phyloP scores from a whole-genome alignment of 2,113 vertebrate species.

The Nannospalax galili region DNA sequence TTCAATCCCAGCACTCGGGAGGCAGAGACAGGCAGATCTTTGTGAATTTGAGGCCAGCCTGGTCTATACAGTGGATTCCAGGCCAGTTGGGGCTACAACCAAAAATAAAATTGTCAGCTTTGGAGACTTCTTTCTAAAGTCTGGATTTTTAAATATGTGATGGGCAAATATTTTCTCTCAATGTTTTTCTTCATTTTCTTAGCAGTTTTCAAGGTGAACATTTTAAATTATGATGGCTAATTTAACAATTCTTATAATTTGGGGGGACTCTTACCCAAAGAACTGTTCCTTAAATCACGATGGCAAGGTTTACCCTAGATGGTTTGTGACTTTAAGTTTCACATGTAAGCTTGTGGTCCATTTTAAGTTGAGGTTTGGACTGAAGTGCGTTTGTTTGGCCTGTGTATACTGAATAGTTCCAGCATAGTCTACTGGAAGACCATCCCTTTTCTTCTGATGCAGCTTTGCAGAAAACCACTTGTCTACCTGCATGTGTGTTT shows the following conservation, averaged over 20 bases:
- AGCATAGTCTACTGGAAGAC: neutral
- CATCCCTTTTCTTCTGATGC: neutral
- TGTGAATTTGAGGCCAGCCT: too few relatives aligned
- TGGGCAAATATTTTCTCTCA: neutral
- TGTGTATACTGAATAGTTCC: neutral
- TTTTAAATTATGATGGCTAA: neutral
- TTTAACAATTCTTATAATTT: neutral
- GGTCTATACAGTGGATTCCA: too few relatives aligned
- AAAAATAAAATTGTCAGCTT: neutral
- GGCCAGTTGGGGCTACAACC: too few relatives aligned
- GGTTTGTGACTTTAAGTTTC: neutral
- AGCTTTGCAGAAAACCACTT: neutral
- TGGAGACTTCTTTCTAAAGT: neutral
- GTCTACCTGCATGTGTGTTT: neutral
- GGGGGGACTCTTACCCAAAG: neutral
- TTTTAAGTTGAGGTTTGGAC: neutral
- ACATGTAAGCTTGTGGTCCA: neutral
- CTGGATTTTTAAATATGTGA: neutral
- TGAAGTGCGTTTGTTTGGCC: neutral
- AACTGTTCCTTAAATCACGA: neutral
- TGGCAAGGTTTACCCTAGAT: neutral
- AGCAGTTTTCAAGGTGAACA: neutral
- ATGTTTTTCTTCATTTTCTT: neutral
- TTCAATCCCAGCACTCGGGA: too few relatives aligned
- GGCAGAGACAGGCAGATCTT: too few relatives aligned